A percentile compares a stretch with the other conserved stretches of the same genome.
phyloP scores from a whole-genome alignment of 2,797 vertebrate genomes.

The Lutjanus argentimaculatus region DNA sequence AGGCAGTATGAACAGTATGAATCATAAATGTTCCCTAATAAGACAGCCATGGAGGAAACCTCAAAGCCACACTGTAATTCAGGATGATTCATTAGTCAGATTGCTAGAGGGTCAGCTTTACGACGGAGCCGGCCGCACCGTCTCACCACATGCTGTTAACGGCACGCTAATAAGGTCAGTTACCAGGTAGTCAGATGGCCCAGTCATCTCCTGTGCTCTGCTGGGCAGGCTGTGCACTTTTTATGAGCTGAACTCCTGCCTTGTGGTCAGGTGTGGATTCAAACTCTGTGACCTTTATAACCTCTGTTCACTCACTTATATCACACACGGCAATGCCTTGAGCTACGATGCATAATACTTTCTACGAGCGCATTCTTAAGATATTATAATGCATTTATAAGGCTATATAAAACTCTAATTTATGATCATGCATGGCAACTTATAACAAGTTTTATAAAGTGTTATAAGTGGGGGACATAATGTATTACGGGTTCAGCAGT shows the following conservation, averaged over 20 bases:
- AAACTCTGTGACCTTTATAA: slow-evolving; percentile 18
- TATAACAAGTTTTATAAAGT: too few species aligned
- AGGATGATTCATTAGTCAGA: slow-evolving; percentile 56
- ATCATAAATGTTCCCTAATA: slow-evolving; percentile 75
- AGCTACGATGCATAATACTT: not conserved
- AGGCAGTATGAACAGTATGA: slow-evolving; percentile 63
- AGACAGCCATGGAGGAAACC: slow-evolving; percentile 70
- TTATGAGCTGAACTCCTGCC: slow-evolving; percentile 56
- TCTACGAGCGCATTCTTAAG: too few species aligned
- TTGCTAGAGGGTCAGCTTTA: slow-evolving; percentile 50
- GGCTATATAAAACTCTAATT: too few species aligned
- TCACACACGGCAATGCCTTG: not conserved
- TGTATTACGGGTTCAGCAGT: too few species aligned
- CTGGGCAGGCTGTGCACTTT: slow-evolving; percentile 58
- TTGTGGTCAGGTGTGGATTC: slow-evolving; percentile 56
- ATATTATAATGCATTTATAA: too few species aligned
- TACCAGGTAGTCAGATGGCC: slow-evolving; percentile 44
- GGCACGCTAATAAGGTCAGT: slow-evolving; percentile 58
- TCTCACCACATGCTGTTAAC: slow-evolving; percentile 66
- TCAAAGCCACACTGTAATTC: slow-evolving; percentile 62
- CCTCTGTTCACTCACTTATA: slow-evolving; percentile 25
- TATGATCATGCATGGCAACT: too few species aligned
- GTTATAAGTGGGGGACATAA: too few species aligned
- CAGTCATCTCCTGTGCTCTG: slow-evolving; percentile 51
- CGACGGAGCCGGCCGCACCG: slow-evolving; percentile 30